Conservation (phyloP, 2,888 invertebrate species). For the Polyploca ridens region DNA sequence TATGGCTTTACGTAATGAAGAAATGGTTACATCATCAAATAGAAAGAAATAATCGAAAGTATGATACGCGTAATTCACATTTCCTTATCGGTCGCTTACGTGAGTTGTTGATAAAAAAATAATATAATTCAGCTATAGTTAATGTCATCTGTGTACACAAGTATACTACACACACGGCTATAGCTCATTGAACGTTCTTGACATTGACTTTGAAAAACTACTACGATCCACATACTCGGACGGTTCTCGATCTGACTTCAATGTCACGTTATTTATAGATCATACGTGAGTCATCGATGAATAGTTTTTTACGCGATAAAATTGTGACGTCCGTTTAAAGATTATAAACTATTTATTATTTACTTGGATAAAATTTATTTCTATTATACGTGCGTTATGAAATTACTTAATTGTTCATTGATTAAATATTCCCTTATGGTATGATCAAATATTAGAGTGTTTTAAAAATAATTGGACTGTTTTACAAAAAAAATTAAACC, state of each 20-base stretch:
- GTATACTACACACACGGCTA: constrained; percentile 23
- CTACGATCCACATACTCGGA: constrained; percentile 31
- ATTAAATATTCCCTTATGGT: too few species aligned
- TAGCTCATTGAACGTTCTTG: constrained; percentile 42
- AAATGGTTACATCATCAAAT: constrained; percentile 8
- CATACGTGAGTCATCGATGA: neutral
- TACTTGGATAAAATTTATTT: too few species aligned
- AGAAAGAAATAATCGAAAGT: constrained; percentile 19
- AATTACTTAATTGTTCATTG: too few species aligned
- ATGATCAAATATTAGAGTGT: too few species aligned
- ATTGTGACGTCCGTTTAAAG: too few species aligned
- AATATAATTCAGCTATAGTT: constrained; percentile 25
- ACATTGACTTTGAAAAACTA: constrained; percentile 52
- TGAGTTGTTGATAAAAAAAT: constrained; percentile 22
- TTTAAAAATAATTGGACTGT: too few species aligned
- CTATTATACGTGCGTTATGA: too few species aligned
- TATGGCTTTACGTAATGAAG: neutral
- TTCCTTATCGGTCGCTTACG: constrained; percentile 33
- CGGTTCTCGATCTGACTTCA: constrained; percentile 28
- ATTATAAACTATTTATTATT: too few species aligned
- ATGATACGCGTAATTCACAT: constrained; percentile 11
- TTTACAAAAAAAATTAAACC: too few species aligned
- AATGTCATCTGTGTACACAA: constrained; percentile 37
- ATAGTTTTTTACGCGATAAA: too few species aligned
- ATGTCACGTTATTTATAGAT: constrained; percentile 23